Conservation (phyloP, 2,113 vertebrate genomes). For the Stigmatopora nigra region DNA sequence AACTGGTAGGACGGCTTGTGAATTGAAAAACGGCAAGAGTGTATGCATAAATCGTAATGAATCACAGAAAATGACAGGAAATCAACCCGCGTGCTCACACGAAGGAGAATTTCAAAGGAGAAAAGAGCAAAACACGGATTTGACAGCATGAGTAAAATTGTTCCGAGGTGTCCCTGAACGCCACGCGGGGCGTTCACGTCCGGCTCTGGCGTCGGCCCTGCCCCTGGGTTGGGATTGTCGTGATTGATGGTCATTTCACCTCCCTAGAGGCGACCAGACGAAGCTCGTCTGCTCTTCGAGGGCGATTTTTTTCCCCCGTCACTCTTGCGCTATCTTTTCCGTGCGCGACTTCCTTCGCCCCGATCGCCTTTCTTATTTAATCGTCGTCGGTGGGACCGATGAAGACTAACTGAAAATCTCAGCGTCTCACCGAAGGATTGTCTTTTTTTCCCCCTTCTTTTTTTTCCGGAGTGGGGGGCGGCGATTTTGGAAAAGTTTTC, state of each 20-base stretch:
- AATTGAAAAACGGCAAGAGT: no score
- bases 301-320: background rate
- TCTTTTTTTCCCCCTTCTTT: background rate
- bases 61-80: no score
- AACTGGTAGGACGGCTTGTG: no score
- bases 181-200: constrained; percentile 9
- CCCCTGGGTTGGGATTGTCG: constrained; percentile 57
- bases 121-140: background rate
- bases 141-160: background rate
- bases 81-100: no score
- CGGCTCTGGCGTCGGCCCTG: constrained; percentile 32
- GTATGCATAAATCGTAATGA: no score
- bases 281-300: constrained; percentile 25
- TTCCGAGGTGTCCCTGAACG: constrained; percentile 19
- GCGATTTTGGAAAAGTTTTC: constrained; percentile 57
- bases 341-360: no score
- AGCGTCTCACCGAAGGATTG: constrained; percentile 20
- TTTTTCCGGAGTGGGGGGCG: background rate
- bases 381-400: constrained; percentile 14
- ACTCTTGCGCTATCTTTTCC: background rate
- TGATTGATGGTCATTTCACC: constrained; percentile 54
- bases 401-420: constrained; percentile 22
- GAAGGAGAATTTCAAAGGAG: no score
- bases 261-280: constrained; percentile 5
- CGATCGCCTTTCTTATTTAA: background rate